phyloP scores from a whole-genome alignment of 1,140 invertebrate genomes.

The Papilio xuthus region DNA sequence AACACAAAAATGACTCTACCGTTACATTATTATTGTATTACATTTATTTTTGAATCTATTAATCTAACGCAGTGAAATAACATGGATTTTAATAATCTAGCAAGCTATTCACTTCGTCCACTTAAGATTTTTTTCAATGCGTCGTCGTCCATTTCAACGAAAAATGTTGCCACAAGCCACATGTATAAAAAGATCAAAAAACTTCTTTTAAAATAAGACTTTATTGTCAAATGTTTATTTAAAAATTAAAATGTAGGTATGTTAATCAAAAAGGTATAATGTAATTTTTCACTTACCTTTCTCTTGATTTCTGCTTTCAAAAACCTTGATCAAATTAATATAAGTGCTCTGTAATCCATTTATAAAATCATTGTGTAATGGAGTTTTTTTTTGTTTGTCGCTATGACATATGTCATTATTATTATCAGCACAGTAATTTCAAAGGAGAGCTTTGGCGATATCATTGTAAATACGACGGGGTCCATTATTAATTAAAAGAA shows the following conservation, averaged over 20 bases:
- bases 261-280: not conserved
- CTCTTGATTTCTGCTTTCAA: not conserved
- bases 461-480: too few relatives aligned
- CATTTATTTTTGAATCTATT: slow-evolving; percentile 26
- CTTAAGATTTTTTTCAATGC: slow-evolving; percentile 50
- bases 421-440: too few relatives aligned
- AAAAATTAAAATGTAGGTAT: not conserved
- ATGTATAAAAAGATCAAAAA: not conserved
- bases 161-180: slow-evolving; percentile 37
- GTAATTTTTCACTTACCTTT: not conserved
- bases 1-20: slow-evolving; percentile 35
- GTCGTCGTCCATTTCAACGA: slow-evolving; percentile 54
- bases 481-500: too few relatives aligned
- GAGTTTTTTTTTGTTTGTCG: too few relatives aligned
- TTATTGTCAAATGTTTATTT: not conserved
- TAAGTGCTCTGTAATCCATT: too few relatives aligned
- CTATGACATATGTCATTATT: too few relatives aligned
- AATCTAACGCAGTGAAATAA: slow-evolving; percentile 23
- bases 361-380: too few relatives aligned
- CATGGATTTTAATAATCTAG: slow-evolving; percentile 38
- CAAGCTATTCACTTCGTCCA: slow-evolving; percentile 42
- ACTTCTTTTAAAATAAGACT: not conserved
- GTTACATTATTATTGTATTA: slow-evolving; percentile 45
- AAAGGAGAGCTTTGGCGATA: too few relatives aligned
- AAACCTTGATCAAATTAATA: too few relatives aligned